Evolutionary conservation across 2,797 vertebrate genomes (phyloP), one percentile per base, ranked within the genome.

Genomic region (Paramormyrops hopkinsi): DNA sequence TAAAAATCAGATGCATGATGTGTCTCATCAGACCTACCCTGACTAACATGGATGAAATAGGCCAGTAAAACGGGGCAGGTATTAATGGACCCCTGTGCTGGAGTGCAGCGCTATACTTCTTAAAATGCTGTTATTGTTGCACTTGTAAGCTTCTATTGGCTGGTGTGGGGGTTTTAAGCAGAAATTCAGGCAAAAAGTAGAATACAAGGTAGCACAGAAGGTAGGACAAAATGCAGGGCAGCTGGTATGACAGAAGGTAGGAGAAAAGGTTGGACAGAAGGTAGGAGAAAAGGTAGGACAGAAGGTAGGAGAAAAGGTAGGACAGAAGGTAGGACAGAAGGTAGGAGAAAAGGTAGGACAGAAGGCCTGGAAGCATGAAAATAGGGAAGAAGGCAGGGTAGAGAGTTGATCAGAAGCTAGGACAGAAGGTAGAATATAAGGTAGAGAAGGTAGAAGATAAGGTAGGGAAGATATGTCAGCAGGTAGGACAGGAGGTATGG

Each of bases 1-100:
- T 46, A 62, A 65, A 89, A 46, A 88, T 91, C 90, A 86, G 14
- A 88, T 37, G 88, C 79, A 90, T 62, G 91, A 88, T 89, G 92
- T 86, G 89, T 92, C 90, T 94, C 41, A 44, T n/a, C 79, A 46
- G 41, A 69, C 25, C 33, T 14, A 41, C 29, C 4, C 69, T 73
- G 33, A 73, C 29, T 73, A 73, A 33, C 69, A 73, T 73, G 12
- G 33, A 73, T 41, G 33, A 73, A 73, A 73, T 6, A 17, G 33
- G 29, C 69, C 33, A 37, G 69, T 41, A 73, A 73, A 37, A 73
- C 5, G 3, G 65, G 29, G 29, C 12, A n/a, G 65, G 29, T 73
- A 17, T 73, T 73, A 73, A 33, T 14, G 33, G 33, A 33, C 0
- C 69, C 9, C 69, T 19, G 11, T 11, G 14, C 33, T 41, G 33